A percentile compares a stretch with the other conserved stretches of the same genome.
Evolutionary conservation across 2,797 vertebrate genomes (phyloP).

Genomic region (Nasua narica): DNA sequence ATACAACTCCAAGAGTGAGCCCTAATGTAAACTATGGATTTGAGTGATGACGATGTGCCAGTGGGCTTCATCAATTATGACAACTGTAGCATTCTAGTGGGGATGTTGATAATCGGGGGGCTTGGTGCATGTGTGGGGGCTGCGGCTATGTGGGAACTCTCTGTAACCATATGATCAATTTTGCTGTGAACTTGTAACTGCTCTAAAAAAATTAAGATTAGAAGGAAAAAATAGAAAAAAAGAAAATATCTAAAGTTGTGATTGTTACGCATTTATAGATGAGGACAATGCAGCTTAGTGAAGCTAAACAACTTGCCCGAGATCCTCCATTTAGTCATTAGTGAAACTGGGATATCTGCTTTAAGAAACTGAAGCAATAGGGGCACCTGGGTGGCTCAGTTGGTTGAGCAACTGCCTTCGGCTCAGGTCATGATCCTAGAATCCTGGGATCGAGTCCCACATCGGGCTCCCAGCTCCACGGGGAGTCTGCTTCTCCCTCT

Average conservation of each 20-base stretch:
- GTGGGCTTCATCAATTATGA: not conserved
- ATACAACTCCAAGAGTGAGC: not conserved
- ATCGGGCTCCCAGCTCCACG: no score
- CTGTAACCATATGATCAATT: not conserved
- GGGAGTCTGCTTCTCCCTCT: no score
- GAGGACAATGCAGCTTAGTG: not conserved
- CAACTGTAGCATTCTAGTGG: not conserved
- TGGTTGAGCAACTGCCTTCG: no score
- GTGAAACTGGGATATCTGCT: not conserved
- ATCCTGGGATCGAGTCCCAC: no score
- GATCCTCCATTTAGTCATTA: not conserved
- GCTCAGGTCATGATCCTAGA: no score
- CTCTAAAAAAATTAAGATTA: not conserved
- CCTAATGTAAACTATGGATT: not conserved
- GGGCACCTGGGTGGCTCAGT: no score
- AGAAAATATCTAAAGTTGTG: not conserved
- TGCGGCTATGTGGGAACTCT: not conserved
- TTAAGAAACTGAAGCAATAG: not conserved
- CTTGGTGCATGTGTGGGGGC: rapidly evolving
- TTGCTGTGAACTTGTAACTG: not conserved
- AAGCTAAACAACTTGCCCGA: not conserved
- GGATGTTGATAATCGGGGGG: not conserved
- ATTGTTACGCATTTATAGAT: not conserved
- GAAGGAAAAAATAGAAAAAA: not conserved
- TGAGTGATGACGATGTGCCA: not conserved